phyloP scores from a whole-genome alignment of 2,113 vertebrate genomes.

The Tachycineta bicolor region DNA sequence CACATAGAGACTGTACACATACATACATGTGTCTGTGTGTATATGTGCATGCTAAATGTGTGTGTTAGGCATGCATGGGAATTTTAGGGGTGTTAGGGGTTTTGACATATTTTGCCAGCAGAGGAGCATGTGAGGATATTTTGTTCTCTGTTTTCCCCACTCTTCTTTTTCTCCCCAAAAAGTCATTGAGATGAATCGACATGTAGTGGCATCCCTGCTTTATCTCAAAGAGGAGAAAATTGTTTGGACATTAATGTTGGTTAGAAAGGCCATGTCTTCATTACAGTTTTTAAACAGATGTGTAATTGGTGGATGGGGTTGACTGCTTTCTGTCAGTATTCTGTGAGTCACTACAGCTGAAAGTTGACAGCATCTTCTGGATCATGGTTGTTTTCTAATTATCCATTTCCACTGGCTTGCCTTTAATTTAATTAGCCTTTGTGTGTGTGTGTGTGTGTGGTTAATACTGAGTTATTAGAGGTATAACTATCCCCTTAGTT shows the following conservation, averaged over 20 bases:
- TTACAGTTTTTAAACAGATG: not conserved
- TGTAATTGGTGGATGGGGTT: not conserved
- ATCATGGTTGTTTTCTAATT: conserved; percentile 27
- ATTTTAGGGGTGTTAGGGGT: not conserved
- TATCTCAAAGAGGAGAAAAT: not conserved
- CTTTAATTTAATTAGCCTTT: not conserved
- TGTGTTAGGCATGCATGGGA: not conserved
- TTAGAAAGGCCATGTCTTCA: conserved; percentile 19
- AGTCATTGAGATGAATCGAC: not conserved
- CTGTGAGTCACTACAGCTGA: not conserved
- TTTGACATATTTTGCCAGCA: not conserved
- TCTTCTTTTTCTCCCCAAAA: not conserved
- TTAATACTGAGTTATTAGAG: not conserved
- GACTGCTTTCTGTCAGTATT: conserved; percentile 54
- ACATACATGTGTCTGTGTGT: not conserved
- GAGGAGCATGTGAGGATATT: not conserved
- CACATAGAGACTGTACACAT: not conserved
- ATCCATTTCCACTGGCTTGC: not conserved
- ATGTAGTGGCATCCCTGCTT: not conserved
- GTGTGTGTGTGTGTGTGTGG: not conserved
- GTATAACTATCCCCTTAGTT: not conserved
- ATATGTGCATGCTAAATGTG: not conserved
- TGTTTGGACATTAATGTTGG: not conserved
- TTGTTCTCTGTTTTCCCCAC: not conserved
- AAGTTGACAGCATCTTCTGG: conserved; percentile 11